Conservation (phyloP, 2,113 vertebrate genomes). For the Nesospiza acunhae region DNA sequence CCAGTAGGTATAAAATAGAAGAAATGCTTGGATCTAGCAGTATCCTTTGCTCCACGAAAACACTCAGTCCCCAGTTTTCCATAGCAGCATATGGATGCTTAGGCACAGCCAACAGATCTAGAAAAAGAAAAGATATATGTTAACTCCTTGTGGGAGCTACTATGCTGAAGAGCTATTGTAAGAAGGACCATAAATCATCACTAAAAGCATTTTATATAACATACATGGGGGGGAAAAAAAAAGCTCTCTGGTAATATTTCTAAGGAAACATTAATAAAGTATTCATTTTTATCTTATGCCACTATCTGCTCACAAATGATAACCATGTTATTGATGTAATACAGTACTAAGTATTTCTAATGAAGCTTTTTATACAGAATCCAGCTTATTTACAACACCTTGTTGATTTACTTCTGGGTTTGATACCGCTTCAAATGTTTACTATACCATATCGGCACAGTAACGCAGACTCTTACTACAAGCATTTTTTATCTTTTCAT, state of each 20-base stretch:
- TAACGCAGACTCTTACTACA: neutral
- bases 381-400: neutral
- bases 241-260: neutral
- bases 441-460: neutral
- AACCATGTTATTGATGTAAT: neutral
- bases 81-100: constrained; percentile 91
- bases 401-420: neutral
- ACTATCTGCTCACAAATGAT: neutral
- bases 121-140: constrained; percentile 70
- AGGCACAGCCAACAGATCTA: constrained; percentile 91
- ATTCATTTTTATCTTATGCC: neutral
- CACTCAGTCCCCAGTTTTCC: constrained; percentile 92
- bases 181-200: constrained; percentile 1
- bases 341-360: neutral
- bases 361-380: neutral
- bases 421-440: neutral
- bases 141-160: constrained; percentile 25
- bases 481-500: neutral
- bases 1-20: constrained; percentile 88
- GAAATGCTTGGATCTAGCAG: constrained; percentile 88
- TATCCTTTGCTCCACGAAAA: constrained; percentile 91
- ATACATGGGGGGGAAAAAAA: neutral
- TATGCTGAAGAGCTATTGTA: neutral
- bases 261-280: neutral
- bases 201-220: constrained; percentile 5